These are phyloP conservation scores for Chroicocephalus ridibundus DNA, from an alignment of 2,113 vertebrate species.

Conservation along the genomic window DNA sequence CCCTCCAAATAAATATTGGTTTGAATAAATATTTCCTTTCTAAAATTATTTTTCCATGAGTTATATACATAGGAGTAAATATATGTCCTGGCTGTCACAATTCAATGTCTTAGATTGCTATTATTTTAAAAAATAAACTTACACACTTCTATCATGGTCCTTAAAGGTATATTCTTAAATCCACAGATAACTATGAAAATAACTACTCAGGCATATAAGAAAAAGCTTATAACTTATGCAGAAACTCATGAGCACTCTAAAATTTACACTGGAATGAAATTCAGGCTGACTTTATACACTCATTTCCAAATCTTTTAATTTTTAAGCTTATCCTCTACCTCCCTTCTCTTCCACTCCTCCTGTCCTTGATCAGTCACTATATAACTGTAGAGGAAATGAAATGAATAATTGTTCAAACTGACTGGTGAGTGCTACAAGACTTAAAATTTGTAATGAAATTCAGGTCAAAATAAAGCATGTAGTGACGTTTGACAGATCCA, in stretches of 20 bases:
- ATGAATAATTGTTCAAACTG: background rate
- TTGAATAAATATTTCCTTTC: background rate
- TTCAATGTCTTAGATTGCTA: background rate
- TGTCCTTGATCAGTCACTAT: background rate
- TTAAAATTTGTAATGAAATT: background rate
- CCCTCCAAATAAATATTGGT: background rate
- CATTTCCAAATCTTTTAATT: background rate
- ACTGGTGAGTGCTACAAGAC: background rate
- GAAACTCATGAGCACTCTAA: background rate
- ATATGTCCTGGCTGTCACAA: background rate
- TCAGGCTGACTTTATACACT: background rate
- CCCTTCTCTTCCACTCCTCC: background rate
- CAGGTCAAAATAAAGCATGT: background rate
- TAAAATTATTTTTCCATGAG: background rate
- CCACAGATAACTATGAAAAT: background rate
- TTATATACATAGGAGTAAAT: background rate
- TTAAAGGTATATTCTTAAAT: background rate
- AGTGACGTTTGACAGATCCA: background rate
- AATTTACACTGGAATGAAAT: background rate
- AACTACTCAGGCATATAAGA: background rate
- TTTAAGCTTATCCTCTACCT: background rate
- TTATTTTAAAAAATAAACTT: background rate
- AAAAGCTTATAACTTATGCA: background rate
- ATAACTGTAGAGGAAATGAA: background rate
- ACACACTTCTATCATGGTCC: background rate